A percentile compares a stretch with the other conserved stretches of the same genome.
phyloP scores from a whole-genome alignment of 1,140 invertebrate species.

The Drosophila kepulauana region DNA sequence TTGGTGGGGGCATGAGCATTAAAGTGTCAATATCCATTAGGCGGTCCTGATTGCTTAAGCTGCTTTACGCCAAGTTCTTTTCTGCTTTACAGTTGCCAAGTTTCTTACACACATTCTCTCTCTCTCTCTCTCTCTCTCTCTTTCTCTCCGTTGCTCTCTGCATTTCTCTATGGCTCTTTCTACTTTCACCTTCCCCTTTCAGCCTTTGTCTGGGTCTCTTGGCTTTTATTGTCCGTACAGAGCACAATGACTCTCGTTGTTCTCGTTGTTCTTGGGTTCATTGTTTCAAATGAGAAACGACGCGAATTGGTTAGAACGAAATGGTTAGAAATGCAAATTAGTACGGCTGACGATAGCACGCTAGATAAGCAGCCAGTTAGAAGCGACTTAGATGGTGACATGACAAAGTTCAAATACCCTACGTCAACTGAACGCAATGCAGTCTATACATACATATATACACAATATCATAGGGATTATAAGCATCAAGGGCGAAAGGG shows the following conservation, averaged over 20 bases:
- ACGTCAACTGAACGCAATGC: not conserved
- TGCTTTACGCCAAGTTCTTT: constrained; percentile 80
- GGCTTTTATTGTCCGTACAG: constrained; percentile 69
- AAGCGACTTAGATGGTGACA: constrained; percentile 30
- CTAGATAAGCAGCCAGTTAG: constrained; percentile 45
- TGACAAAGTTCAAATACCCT: constrained; percentile 69
- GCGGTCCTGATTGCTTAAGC: constrained; percentile 82
- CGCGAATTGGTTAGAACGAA: constrained; percentile 79
- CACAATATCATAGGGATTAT: not conserved
- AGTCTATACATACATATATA: not conserved
- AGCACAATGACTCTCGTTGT: constrained; percentile 76
- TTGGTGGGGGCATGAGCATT: constrained; percentile 66
- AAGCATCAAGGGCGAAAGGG: not conserved
- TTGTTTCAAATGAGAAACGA: constrained; percentile 83
- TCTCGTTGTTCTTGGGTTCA: constrained; percentile 71
- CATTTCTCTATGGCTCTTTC: too few relatives aligned
- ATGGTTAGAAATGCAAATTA: constrained; percentile 83
- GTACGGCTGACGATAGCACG: constrained; percentile 58
- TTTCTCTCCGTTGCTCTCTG: not conserved
- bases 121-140: constrained; percentile 18
- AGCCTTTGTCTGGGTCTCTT: constrained; percentile 57
- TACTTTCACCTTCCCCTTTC: not conserved
- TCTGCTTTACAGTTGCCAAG: constrained; percentile 61
- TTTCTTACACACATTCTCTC: constrained; percentile 45
- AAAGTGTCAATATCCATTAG: constrained; percentile 83